These are phyloP conservation scores for Brachyistius frenatus DNA, from an alignment of 2,113 vertebrate genomes.

Conservation along the genomic window DNA sequence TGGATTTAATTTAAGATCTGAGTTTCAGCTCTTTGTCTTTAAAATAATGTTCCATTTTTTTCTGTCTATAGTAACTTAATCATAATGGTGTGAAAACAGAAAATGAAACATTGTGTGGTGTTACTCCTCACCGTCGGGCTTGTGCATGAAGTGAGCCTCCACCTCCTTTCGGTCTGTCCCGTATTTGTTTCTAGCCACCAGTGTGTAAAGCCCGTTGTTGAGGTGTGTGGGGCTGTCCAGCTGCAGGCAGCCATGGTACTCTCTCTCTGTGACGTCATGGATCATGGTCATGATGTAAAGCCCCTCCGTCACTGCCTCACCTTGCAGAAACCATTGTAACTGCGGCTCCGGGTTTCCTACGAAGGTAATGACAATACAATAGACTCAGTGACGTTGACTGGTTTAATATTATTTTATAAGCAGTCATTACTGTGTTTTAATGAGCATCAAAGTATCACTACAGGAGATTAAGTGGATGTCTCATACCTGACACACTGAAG, in stretches of 20 bases:
- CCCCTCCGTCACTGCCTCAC: slow-evolving; percentile 86
- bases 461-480: not conserved
- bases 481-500: slow-evolving; percentile 90
- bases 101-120: slow-evolving; percentile 5
- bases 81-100: not conserved
- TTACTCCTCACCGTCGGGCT: slow-evolving; percentile 87
- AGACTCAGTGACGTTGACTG: not conserved
- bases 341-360: slow-evolving; percentile 90
- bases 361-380: not conserved
- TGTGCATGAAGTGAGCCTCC: slow-evolving; percentile 93
- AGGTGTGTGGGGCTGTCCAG: slow-evolving; percentile 95
- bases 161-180: slow-evolving; percentile 89
- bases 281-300: slow-evolving; percentile 92
- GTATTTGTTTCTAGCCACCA: slow-evolving; percentile 88
- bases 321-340: slow-evolving; percentile 90
- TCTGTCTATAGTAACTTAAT: not conserved
- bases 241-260: slow-evolving; percentile 97
- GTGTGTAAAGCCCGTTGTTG: slow-evolving; percentile 94
- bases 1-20: not conserved
- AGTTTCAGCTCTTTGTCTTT: not conserved
- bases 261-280: slow-evolving; percentile 92
- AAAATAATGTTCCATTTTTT: not conserved
- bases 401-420: not conserved
- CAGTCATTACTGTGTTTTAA: too few species aligned
- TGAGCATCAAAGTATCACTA: not conserved